Evolutionary conservation across 1,140 invertebrate genomes (phyloP), one percentile per base, ranked within the genome.

Genomic region (Procambarus virginalis): DNA sequence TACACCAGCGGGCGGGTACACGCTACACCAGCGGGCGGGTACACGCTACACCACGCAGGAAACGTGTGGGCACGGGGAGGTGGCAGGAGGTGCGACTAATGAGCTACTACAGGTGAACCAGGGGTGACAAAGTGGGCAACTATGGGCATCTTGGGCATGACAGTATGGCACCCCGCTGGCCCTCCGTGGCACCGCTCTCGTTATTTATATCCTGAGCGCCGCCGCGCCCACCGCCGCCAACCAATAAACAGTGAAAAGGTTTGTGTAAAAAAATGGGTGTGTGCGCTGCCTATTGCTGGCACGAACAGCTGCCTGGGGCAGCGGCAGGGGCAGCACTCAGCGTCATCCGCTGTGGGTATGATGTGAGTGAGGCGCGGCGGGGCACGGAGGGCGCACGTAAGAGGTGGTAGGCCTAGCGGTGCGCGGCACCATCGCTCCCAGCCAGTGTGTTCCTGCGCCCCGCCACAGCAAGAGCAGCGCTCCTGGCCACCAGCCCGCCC

Each of bases 181-280:
- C 80, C 87, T 51, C 70, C 80, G 73, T 89, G 87, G 81, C 87
- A 89, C 87, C 81, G 81, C 75, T 46, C 81, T 89, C 82, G 87
- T 84, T 89, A 89, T 89, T 89, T 89, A 89, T 89, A 89, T 89
- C 87, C 81, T 14, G 81, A 55, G 80, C 87, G 84, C 73, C 87
- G 68, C 55, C 87, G 80, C 80, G 46, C 75, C 87, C 81, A 75
- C 81, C 60, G 58, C 87, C 87, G 75, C 87, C 87, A 89, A 83
- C 87, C 87, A 89, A 89, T 89, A 83, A 78, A 83, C 80, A 79
- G 20, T 55, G 81, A 78, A 89, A 89, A 89, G 87, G 82, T 81
- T 84, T 89, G 60, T 8, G 81, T 84, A 84, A 89, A 89, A 55
- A 89, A 89, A 89, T 89, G 81, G 80, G 79, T 84, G 81, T 58